Percentiles rank a stretch among this genome's conserved stretches.
phyloP scores from a whole-genome alignment of 2,113 vertebrate species.

The Neodontobutis hainanensis region DNA sequence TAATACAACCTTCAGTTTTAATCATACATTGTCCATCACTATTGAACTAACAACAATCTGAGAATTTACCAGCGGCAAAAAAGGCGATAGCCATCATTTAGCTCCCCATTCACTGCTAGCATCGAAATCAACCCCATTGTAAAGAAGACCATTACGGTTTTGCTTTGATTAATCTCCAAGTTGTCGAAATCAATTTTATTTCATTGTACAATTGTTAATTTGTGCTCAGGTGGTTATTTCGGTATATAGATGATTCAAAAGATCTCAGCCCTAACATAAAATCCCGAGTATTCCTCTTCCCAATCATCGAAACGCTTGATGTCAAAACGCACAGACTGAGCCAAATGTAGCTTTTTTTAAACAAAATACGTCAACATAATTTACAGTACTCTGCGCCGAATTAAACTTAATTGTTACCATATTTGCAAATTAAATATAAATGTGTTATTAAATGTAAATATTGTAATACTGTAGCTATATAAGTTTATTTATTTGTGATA shows the following conservation, averaged over 20 bases:
- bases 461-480: neutral
- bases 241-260: neutral
- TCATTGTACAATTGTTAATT: neutral
- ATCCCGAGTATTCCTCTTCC: neutral
- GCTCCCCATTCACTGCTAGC: conserved; percentile 31
- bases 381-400: neutral
- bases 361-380: neutral
- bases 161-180: neutral
- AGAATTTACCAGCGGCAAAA: neutral
- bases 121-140: neutral
- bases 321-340: neutral
- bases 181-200: neutral
- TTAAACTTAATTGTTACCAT: neutral
- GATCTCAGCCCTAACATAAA: neutral
- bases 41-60: neutral
- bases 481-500: conserved; percentile 3
- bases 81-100: neutral
- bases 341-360: neutral
- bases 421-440: neutral
- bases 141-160: neutral
- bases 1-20: neutral
- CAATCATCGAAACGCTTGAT: too few relatives aligned
- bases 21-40: neutral
- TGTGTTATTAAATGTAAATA: neutral
- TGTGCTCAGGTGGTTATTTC: neutral